A percentile compares a stretch with the other conserved stretches of the same genome.
phyloP scores from a whole-genome alignment of 2,888 invertebrate genomes.

The Esperia sulphurella region DNA sequence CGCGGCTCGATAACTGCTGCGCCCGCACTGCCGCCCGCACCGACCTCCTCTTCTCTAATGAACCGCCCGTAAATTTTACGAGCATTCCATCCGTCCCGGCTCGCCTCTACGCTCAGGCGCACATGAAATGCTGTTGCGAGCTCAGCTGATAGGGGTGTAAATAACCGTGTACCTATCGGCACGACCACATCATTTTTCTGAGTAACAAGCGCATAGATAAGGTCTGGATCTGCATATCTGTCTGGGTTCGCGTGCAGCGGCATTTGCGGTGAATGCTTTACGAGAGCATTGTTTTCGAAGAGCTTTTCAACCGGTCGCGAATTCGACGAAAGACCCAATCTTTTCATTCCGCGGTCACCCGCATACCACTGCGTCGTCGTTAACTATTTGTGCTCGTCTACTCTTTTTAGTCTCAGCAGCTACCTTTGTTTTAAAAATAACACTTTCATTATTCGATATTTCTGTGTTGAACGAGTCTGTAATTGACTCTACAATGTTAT shows the following conservation, averaged over 20 bases:
- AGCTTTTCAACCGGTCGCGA: conserved; percentile 43
- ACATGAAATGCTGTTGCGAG: conserved; percentile 11
- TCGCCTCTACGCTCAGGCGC: conserved; percentile 19
- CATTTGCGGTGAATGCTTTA: conserved; percentile 69
- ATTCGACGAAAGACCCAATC: conserved; percentile 45
- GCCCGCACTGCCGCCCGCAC: conserved; percentile 24
- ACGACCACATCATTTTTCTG: not conserved
- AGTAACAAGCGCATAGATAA: conserved; percentile 17
- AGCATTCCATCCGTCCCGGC: conserved; percentile 47
- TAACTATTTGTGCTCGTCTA: conserved; percentile 43
- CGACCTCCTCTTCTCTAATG: conserved; percentile 44
- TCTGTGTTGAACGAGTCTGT: conserved; percentile 5
- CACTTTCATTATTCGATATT: conserved; percentile 6
- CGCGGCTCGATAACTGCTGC: conserved; percentile 52
- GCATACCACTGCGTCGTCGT: conserved; percentile 49
- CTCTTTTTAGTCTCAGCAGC: conserved; percentile 31
- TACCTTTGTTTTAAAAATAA: conserved; percentile 20
- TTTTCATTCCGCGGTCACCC: conserved; percentile 69
- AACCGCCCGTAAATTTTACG: conserved; percentile 51
- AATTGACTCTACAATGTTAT: conserved; percentile 35
- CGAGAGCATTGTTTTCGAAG: conserved; percentile 66
- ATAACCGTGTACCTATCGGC: not conserved
- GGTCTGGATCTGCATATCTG: conserved; percentile 26
- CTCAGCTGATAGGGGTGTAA: conserved; percentile 9
- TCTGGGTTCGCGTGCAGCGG: conserved; percentile 35